These are phyloP conservation scores for Apodemus sylvaticus DNA, from an alignment of 2,113 vertebrate species.

Conservation along the genomic window DNA sequence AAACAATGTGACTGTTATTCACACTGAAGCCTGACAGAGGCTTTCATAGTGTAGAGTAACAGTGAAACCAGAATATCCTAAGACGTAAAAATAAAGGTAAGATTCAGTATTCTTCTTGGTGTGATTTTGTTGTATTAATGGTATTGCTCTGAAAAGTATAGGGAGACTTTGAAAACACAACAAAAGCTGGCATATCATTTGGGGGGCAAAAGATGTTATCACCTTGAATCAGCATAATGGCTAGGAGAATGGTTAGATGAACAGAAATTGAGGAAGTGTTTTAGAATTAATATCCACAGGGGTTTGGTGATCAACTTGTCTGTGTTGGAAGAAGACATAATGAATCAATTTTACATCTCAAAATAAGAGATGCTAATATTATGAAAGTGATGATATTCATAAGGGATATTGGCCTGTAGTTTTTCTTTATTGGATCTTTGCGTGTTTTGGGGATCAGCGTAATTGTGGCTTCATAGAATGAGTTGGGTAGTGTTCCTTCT, in stretches of 20 bases:
- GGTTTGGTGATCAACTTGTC: not conserved
- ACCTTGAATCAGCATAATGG: not conserved
- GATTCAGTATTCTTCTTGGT: not conserved
- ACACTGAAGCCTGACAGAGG: not conserved
- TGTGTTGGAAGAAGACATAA: not conserved
- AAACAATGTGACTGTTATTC: not conserved
- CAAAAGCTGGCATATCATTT: not conserved
- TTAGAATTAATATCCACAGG: not conserved
- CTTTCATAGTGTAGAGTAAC: not conserved
- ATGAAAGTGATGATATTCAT: not conserved
- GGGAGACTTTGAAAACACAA: not conserved
- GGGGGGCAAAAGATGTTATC: not conserved
- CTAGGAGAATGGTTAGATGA: not conserved
- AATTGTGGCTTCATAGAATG: too few species aligned
- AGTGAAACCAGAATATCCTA: not conserved
- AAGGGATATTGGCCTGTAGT: too few species aligned
- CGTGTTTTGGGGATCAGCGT: too few species aligned
- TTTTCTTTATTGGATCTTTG: too few species aligned
- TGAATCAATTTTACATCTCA: not conserved
- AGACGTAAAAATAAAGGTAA: not conserved
- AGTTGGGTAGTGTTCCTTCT: too few species aligned
- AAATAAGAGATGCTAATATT: not conserved
- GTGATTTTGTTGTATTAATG: not conserved
- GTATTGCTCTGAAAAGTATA: not conserved
- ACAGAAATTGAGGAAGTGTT: not conserved